Percentiles rank a stretch among this genome's conserved stretches.
phyloP scores from a whole-genome alignment of 1,140 invertebrate species.

The Archivesica marissinica region DNA sequence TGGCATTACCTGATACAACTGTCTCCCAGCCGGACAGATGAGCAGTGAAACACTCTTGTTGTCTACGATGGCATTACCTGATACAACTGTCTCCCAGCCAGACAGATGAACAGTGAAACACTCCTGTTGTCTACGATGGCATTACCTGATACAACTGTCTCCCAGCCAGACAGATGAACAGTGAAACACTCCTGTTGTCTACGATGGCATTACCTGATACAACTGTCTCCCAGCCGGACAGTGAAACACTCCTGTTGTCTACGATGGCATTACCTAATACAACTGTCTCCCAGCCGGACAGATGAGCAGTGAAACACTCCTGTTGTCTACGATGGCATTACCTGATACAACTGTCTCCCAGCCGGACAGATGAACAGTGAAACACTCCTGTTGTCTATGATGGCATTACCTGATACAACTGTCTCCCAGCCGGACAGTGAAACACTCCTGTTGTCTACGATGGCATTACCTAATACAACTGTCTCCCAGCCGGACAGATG shows the following conservation, averaged over 20 bases:
- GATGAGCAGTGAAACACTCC: constrained; percentile 69
- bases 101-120: no score
- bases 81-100: no score
- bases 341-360: constrained; percentile 78
- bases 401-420: no score
- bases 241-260: no score
- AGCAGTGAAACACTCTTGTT: constrained; percentile 71
- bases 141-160: constrained; percentile 77
- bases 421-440: no score
- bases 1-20: constrained; percentile 79
- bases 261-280: constrained; percentile 73
- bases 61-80: no score
- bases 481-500: constrained; percentile 72
- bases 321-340: constrained; percentile 74
- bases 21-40: constrained; percentile 72
- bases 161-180: constrained; percentile 72
- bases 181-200: constrained; percentile 74
- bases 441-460: not conserved
- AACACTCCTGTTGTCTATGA: constrained; percentile 76
- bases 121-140: not conserved
- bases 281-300: constrained; percentile 74
- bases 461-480: constrained; percentile 75
- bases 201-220: no score
- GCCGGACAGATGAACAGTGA: constrained; percentile 71
- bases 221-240: no score